phyloP scores from a whole-genome alignment of 2,888 invertebrate genomes.

The Pasiphila rectangulata region DNA sequence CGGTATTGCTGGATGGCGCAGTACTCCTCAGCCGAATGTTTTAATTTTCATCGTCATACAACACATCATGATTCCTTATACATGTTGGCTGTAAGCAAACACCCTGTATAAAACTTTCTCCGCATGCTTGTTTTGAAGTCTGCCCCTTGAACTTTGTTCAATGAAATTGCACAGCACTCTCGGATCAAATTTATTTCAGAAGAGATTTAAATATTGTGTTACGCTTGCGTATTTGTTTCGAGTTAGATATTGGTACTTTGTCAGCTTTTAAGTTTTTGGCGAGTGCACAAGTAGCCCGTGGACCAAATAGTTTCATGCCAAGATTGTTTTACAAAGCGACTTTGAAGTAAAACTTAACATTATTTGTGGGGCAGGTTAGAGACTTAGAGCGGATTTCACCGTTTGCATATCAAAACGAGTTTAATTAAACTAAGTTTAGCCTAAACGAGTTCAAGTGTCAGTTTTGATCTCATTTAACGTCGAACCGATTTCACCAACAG shows the following conservation, averaged over 20 bases:
- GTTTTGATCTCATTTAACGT: too few species aligned
- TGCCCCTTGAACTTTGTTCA: slow-evolving; percentile 16
- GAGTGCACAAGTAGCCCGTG: too few species aligned
- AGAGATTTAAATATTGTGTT: slow-evolving; percentile 14
- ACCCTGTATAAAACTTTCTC: slow-evolving; percentile 15
- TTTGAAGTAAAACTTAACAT: background rate
- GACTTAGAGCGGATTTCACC: too few species aligned
- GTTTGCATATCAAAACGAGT: too few species aligned
- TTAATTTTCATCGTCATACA: too few species aligned
- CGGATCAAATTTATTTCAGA: slow-evolving; percentile 14
- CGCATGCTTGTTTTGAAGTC: slow-evolving; percentile 7
- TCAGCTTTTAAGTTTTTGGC: slow-evolving; percentile 10
- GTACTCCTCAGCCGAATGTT: too few species aligned
- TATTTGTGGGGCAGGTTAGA: too few species aligned
- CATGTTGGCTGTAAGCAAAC: background rate
- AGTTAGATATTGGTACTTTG: slow-evolving; percentile 4
- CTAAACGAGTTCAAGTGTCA: too few species aligned
- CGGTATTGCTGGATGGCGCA: too few species aligned
- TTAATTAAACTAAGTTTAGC: too few species aligned
- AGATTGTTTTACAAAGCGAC: background rate
- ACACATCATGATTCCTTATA: background rate
- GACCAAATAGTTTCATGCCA: too few species aligned
- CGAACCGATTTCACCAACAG: too few species aligned
- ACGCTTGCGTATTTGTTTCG: slow-evolving; percentile 9
- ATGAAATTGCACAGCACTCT: slow-evolving; percentile 16